Percentiles rank a stretch among this genome's conserved stretches.
These are phyloP conservation scores for Bufo bufo DNA, from an alignment of 2,113 vertebrate genomes.

Conservation along the genomic window DNA sequence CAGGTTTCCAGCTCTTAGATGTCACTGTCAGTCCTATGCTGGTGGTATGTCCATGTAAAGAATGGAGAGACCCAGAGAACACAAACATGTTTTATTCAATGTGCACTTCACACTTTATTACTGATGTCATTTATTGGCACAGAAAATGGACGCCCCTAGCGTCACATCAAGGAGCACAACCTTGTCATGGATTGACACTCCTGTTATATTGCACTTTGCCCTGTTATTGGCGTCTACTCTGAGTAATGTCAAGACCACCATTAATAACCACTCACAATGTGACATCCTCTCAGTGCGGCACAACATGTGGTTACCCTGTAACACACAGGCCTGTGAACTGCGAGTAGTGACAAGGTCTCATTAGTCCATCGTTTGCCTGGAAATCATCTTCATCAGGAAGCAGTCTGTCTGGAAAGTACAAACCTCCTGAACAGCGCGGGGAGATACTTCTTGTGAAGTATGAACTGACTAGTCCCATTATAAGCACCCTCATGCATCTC, in stretches of 20 bases:
- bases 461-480: not conserved
- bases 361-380: not conserved
- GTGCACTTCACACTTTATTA: not conserved
- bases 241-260: not conserved
- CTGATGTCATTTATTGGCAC: not conserved
- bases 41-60: not conserved
- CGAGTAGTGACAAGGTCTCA: not conserved
- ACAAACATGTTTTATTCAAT: slow-evolving; percentile 8
- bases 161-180: not conserved
- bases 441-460: not conserved
- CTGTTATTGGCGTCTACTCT: not conserved
- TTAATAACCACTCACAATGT: not conserved
- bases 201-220: not conserved
- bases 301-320: not conserved
- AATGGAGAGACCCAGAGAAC: slow-evolving; percentile 12
- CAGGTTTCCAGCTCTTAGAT: not conserved
- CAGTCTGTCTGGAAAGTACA: not conserved
- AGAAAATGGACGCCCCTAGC: not conserved
- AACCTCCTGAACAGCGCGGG: not conserved
- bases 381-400: not conserved
- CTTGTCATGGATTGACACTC: not conserved
- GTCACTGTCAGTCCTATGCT: not conserved
- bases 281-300: not conserved
- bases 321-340: not conserved
- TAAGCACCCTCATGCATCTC: not conserved